Evolutionary conservation across 2,113 vertebrate genomes (phyloP).

Genomic region (Arizona elegans): DNA sequence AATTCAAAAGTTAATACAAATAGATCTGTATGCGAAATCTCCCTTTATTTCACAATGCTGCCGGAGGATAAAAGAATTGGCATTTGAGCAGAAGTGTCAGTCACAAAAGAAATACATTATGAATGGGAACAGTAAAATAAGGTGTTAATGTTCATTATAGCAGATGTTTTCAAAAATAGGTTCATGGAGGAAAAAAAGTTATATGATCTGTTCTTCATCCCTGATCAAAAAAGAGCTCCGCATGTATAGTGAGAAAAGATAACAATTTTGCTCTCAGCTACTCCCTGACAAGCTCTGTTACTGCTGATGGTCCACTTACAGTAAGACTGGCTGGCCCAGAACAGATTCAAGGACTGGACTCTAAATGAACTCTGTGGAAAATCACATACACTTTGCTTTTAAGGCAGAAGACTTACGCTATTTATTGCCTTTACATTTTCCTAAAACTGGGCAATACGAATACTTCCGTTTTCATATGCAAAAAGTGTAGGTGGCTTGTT

Average conservation of each 20-base stretch:
- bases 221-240: background rate
- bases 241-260: background rate
- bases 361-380: background rate
- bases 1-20: too few relatives aligned
- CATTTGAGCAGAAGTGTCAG: background rate
- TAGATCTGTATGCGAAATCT: too few relatives aligned
- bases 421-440: background rate
- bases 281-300: background rate
- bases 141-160: background rate
- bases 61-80: background rate
- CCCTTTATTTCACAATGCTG: too few relatives aligned
- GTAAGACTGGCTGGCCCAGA: background rate
- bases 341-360: background rate
- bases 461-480: background rate
- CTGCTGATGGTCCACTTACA: background rate
- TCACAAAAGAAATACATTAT: background rate
- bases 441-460: background rate
- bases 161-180: background rate
- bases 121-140: background rate
- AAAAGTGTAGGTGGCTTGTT: background rate
- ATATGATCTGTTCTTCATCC: background rate
- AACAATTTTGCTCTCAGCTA: background rate
- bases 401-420: background rate
- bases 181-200: background rate
- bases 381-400: background rate